Base-by-base conservation (phyloP, 1,140 invertebrate genomes). In the Psilanteris sp. region DNA sequence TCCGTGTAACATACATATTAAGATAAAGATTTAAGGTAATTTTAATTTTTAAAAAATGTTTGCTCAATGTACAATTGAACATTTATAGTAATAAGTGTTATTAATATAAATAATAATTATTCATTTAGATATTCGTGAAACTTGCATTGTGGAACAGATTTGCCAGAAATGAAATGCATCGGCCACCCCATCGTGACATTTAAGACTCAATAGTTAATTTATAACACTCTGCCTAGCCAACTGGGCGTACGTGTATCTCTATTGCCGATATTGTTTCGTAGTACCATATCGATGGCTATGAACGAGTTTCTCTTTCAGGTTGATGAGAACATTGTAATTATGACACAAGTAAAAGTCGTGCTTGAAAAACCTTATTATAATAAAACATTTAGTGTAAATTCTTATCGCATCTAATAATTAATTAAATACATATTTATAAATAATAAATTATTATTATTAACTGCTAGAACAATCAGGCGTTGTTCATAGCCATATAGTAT, bases 201-300 rank as follows among this genome's bases (percentile, higher is more conserved):
- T 75, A 75, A 55, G 50, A 62, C 55, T 57, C 62, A 57, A 75
- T 75, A 39, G 62, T 62, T 68, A 75, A 75, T 75, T 75, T 68
- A 75, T 75, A 68, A 59, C 16, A 36, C 52, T 55, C 18, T n/a
- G 24, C 18, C 34, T 39, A 32, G 46, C 13, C 55, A 61, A 44
- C 55, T 62, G 52, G 55, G 62, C 62, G 55, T 75, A 68, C 29
- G 24, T 55, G 43, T 57, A 57, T 57, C 27, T 67, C 27, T 32
- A 55, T 66, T 14, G 54, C 2, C 46, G 39, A 74, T 61, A 74
- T 61, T 67, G 71, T 61, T 61, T 39, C 46, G 24, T 16, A 37
- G 29, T 46, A 37, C 14, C 31, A 31, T 61, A 61, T 71, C 67
- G 46, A 62, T 55, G 34, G 52, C 27, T 26, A 48, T 37, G 62